Conservation (phyloP, 2,888 invertebrate genomes). For the Campaea margaritaria region DNA sequence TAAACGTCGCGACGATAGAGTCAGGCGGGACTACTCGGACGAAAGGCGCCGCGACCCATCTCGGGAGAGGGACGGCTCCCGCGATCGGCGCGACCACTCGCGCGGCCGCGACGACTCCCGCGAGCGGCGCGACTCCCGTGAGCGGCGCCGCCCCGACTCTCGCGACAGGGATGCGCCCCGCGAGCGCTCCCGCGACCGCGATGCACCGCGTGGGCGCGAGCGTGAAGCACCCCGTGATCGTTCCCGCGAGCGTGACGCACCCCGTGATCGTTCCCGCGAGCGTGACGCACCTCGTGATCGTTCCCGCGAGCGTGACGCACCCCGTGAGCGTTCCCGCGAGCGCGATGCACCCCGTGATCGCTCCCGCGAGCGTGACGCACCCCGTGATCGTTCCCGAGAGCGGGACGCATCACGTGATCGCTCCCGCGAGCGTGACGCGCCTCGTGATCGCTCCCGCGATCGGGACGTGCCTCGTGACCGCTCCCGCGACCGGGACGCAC, state of each 20-base stretch:
- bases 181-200: conserved; percentile 44
- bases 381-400: conserved; percentile 20
- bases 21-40: conserved; percentile 38
- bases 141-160: conserved; percentile 37
- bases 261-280: conserved; percentile 21
- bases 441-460: conserved; percentile 29
- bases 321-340: conserved; percentile 43
- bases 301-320: conserved; percentile 29
- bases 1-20: conserved; percentile 17
- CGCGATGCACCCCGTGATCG: conserved; percentile 43
- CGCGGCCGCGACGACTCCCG: conserved; percentile 29
- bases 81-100: conserved; percentile 41
- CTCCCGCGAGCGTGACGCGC: conserved; percentile 28
- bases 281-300: conserved; percentile 37
- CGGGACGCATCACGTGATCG: background rate
- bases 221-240: conserved; percentile 44
- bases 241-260: conserved; percentile 33
- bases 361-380: conserved; percentile 40
- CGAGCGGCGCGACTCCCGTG: conserved; percentile 39
- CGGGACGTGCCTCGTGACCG: conserved; percentile 19
- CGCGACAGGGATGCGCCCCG: conserved; percentile 31
- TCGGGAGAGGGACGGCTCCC: conserved; percentile 45
- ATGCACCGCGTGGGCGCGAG: conserved; percentile 42
- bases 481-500: conserved; percentile 31
- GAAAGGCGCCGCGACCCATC: conserved; percentile 39